Base-by-base conservation (phyloP, 2,888 invertebrate genomes). In the Cheilosia variabilis region DNA sequence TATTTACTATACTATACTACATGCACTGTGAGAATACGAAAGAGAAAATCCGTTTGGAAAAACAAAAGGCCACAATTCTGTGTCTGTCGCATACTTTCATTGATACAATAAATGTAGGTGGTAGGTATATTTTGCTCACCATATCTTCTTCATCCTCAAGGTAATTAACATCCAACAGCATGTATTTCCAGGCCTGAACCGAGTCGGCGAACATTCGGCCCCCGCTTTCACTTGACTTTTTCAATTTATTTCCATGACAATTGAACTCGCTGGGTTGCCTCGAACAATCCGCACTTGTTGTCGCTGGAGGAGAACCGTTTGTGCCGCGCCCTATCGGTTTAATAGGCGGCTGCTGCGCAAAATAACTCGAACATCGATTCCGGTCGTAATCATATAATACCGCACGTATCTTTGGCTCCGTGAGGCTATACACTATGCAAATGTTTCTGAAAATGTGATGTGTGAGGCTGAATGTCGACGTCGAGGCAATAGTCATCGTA, bases 121-220 rank as follows among this genome's bases (percentile, higher is more conserved):
- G 43, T 22, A 52, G n/a, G 43, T 57, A 55, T 55, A 19, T 53
- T 45, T 60, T 7, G 90, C 92, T 92, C 87, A 92, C 92, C 92
- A 92, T 89, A 86, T 92, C 92, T 90, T 92, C 92, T 89, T 92
- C 92, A 89, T 92, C 92, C 88, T 92, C 92, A 60, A 90, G 88
- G 71, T 89, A 91, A 87, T 91, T 89, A 65, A 90, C 89, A 88
- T 90, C 88, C 87, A 91, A 88, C 43, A 92, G 88, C 89, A 90
- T 89, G 71, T 89, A 89, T 84, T 92, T 92, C 92, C 92, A 92
- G 15, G 91, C 92, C 87, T 91, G 88, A 78, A 92, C 92, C 47
- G 90, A 90, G 63, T 89, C 89, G 37, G 91, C 88, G 19, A 90
- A 76, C 65, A 89, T 77, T 15, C n/a, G 63, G 68, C 55, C 31